Evolutionary conservation across 2,888 invertebrate genomes (phyloP), one percentile per base, ranked within the genome.

Genomic region (Epsilonema sp.): DNA sequence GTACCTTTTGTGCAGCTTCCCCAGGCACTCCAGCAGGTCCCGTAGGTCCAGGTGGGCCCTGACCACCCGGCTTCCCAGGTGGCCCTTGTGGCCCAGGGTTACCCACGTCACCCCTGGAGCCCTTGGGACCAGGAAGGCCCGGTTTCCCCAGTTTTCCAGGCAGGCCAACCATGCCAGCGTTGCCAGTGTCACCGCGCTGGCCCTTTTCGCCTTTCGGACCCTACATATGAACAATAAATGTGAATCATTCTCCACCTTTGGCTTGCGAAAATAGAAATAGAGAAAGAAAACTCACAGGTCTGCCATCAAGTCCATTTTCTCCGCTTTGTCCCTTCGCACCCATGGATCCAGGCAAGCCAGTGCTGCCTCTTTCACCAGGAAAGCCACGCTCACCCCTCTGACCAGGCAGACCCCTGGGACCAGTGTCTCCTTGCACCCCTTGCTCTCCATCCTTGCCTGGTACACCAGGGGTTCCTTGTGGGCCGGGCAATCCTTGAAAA

Each of bases 301-400:
- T n/a, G n/a, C n/a, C n/a, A n/a, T n/a, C n/a, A n/a, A 78, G 77
- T 47, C 80, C 67, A 21, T 58, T 55, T 23, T 58, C 50, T 36
- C 64, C 65, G 46, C 62, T 57, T 40, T 59, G 54, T 82, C 85
- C 59, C 81, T 83, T 67, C 79, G 56, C 47, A 31, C 63, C 63
- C 25, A 53, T 73, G 64, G 43, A 74, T 71, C 56, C 59, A 48
- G 55, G 46, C 36, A 50, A 49, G 19, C 58, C 57, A 21, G 52
- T 51, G 1, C 51, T 51, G 16, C 59, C 56, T 23, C 43, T 43
- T 47, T 44, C 47, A 4, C 47, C 48, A 52, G 49, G 26, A 51
- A 54, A 56, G 24, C 63, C 56, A 21, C 46, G 52, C 43, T 53
- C 54, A 51, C 64, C 60, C 22, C 56, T 50, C 2, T 57, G 56